A percentile compares a stretch with the other conserved stretches of the same genome.
phyloP scores from a whole-genome alignment of 2,888 invertebrate genomes.

The Lottia gigantea region DNA sequence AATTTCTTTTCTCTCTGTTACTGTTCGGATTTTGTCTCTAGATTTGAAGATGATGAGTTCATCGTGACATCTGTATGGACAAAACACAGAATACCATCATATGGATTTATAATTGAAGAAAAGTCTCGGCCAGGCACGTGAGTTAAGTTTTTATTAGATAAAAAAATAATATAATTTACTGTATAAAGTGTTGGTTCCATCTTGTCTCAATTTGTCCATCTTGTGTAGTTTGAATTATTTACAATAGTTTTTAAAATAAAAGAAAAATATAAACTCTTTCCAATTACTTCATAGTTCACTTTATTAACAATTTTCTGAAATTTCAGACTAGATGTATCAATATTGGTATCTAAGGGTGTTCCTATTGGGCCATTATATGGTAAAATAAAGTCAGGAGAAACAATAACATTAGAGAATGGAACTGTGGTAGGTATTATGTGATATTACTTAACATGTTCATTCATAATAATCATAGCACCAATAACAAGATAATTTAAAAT shows the following conservation, averaged over 20 bases:
- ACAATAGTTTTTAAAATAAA: too few relatives aligned
- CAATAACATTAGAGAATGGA: conserved; percentile 60
- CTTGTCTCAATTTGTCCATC: too few relatives aligned
- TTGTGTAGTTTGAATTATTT: too few relatives aligned
- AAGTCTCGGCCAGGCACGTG: conserved; percentile 61
- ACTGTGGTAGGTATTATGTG: conserved; percentile 30
- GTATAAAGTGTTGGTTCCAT: too few relatives aligned
- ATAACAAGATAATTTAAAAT: too few relatives aligned
- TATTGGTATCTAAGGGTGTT: conserved; percentile 59
- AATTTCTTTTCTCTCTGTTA: too few relatives aligned
- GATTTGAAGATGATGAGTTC: conserved; percentile 53
- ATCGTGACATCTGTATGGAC: conserved; percentile 64
- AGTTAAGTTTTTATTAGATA: conserved; percentile 20
- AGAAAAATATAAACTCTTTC: too few relatives aligned
- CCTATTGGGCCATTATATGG: conserved; percentile 66
- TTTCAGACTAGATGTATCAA: conserved; percentile 57
- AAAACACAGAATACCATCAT: conserved; percentile 67
- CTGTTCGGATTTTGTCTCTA: conserved; percentile 27
- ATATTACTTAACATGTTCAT: not conserved
- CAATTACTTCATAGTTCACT: too few relatives aligned
- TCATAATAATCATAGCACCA: not conserved
- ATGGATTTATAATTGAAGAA: conserved; percentile 67
- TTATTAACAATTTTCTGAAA: not conserved
- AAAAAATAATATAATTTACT: too few relatives aligned
- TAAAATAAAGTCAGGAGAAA: conserved; percentile 64